A percentile compares a stretch with the other conserved stretches of the same genome.
Conservation (phyloP, 2,797 vertebrate genomes). For the Melanotaenia nigrans region DNA sequence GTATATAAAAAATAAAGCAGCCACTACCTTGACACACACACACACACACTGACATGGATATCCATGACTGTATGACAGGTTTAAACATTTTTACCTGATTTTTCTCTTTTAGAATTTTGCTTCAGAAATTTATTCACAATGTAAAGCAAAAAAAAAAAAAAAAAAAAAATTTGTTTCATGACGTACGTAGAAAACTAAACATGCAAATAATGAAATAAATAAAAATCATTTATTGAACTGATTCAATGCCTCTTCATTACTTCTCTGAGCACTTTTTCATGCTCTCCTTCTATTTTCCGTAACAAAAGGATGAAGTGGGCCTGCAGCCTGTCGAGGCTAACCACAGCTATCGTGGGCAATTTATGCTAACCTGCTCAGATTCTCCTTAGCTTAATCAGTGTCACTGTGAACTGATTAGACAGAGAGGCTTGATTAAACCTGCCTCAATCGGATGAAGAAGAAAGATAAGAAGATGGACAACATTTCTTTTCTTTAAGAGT, state of each 20-base stretch:
- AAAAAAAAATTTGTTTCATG: background rate
- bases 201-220: background rate
- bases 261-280: background rate
- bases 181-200: background rate
- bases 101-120: background rate
- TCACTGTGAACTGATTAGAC: slow-evolving; percentile 57
- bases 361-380: slow-evolving; percentile 40
- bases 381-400: slow-evolving; percentile 47
- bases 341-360: slow-evolving; percentile 26
- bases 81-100: slow-evolving; percentile 3
- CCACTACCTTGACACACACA: background rate
- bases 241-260: background rate
- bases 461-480: slow-evolving; percentile 36
- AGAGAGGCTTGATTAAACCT: slow-evolving; percentile 63
- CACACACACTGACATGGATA: background rate
- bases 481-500: background rate
- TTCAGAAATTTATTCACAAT: background rate
- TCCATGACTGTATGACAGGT: slow-evolving; percentile 11
- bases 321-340: slow-evolving; percentile 30
- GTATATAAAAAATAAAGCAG: background rate
- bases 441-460: slow-evolving; percentile 32
- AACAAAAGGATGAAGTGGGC: slow-evolving; percentile 54
- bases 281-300: slow-evolving; percentile 22
- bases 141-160: background rate
- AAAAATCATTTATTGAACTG: no score